Evolutionary conservation across 2,113 vertebrate species (phyloP).

Genomic region (Climacteris rufus): DNA sequence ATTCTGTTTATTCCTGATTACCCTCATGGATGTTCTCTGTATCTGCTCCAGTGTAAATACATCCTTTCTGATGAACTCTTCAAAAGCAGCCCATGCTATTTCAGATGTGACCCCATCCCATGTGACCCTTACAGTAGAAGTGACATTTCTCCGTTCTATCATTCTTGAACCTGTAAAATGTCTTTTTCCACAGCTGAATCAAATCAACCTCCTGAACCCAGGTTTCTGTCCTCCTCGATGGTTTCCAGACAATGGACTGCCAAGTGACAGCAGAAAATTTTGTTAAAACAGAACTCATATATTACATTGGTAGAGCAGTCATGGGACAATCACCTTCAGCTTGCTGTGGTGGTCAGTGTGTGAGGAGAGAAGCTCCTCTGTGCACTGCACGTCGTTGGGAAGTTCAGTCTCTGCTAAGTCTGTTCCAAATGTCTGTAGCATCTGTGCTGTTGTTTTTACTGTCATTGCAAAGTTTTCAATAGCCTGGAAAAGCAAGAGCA

Average conservation of each 20-base stretch:
- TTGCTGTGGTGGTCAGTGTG: slow-evolving; percentile 82
- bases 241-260: background rate
- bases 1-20: background rate
- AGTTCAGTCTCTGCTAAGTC: slow-evolving; percentile 87
- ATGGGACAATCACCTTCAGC: slow-evolving; percentile 77
- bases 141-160: background rate
- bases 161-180: background rate
- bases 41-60: background rate
- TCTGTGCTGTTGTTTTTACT: slow-evolving; percentile 90
- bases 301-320: background rate
- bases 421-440: slow-evolving; percentile 88
- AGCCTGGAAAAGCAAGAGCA: slow-evolving; percentile 73
- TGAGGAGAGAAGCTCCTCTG: slow-evolving; percentile 83
- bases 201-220: background rate
- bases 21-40: background rate
- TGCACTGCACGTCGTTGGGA: slow-evolving; percentile 85
- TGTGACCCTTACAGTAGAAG: background rate
- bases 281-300: background rate
- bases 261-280: background rate
- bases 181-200: background rate
- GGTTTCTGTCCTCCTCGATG: background rate
- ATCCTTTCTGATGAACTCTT: background rate
- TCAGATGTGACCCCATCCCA: background rate
- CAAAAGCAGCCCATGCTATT: background rate
- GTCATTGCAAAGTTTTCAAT: slow-evolving; percentile 95